Base-by-base conservation (phyloP, 2,888 invertebrate genomes). In the Hemithea aestivaria region DNA sequence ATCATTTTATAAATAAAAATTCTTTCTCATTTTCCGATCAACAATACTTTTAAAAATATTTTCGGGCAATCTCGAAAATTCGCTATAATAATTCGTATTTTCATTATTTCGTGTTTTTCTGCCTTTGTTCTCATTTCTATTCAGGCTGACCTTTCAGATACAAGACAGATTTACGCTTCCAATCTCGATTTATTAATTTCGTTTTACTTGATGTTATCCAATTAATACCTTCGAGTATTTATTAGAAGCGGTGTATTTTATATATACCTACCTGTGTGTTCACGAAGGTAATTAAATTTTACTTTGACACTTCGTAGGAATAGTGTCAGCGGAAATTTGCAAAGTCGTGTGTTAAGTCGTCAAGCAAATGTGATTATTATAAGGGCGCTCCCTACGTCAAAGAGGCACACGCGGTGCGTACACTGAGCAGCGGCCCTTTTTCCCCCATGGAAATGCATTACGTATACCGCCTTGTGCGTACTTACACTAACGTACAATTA, bases 71-170 rank as follows among this genome's bases (percentile, higher is more conserved):
- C 24, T 21, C 32, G 21, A 38, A 38, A 36, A 29, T 41, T 10
- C 9, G 20, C 31, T 28, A 33, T 36, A 35, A 35, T 41, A 36
- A 36, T 41, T 41, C 25, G 36, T 31, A 20, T 36, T 36, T 32
- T 35, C 35, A 35, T 40, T 35, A 32, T 35, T 30, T 35, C 35
- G n/a, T 35, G 32, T 41, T 36, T 27, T 41, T 29, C 27, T 31
- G 35, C 27, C 35, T 23, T 23, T 40, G 31, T 40, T 41, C 28
- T 12, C 32, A 28, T 36, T 41, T 33, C 21, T 24, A 33, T 33
- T 41, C 33, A n/a, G 28, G 32, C 10, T 20, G 40, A 36, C 36
- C 33, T 36, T 41, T 36, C 23, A 7, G 25, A 33, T 36, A 32
- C 35, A 36, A 32, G 27, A 33, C 16, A 16, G 16, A 16, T 16